Base-by-base conservation (phyloP, 2,113 vertebrate species). In the Syngnathoides biaculeatus region DNA sequence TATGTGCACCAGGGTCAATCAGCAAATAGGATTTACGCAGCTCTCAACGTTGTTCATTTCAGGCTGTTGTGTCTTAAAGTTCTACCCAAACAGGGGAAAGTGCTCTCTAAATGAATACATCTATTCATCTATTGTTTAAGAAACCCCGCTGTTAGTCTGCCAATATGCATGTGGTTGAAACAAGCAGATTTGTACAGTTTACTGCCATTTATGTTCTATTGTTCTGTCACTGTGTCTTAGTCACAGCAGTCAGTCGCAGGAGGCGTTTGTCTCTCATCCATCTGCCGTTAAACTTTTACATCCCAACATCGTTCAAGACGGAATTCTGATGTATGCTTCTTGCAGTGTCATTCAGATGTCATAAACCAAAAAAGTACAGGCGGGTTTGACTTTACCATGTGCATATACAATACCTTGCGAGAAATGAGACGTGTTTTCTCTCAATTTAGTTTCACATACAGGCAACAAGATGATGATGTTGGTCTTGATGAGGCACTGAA, bases 1-100 rank as follows among this genome's bases (percentile, higher is more conserved):
- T 80, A 80, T 81, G 76, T 75, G 73, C 73, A 84, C 45, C 77
- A n/a, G 81, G 82, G 69, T 70, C 53, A 73, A 85, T 74, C 67
- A 26, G 64, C 58, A 76, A 64, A 77, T 71, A 67, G 70, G 35
- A 66, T 77, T 74, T 48, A 63, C 74, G 48, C 68, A 65, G 47
- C 66, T 68, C 64, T 57, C 26, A 70, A 47, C 24, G 65, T 53
- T 39, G 68, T 56, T 27, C 13, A 70, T 68, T 66, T 30, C 61
- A 71, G 59, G 47, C 79, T 43, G 47, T 14, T 59, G 38, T 48
- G 56, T 69, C 62, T 65, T 74, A 67, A 61, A 69, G 53, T 45
- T 48, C 65, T 56, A 81, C 45, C 26, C 5, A 65, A 71, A 76
- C 75, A 61, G 62, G 72, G 53, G 77, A 82, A 69, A 64, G 43